Percentiles rank a stretch among this genome's conserved stretches.
These are phyloP conservation scores for Bubo blakistoni DNA, from an alignment of 2,113 vertebrate genomes.

Conservation along the genomic window DNA sequence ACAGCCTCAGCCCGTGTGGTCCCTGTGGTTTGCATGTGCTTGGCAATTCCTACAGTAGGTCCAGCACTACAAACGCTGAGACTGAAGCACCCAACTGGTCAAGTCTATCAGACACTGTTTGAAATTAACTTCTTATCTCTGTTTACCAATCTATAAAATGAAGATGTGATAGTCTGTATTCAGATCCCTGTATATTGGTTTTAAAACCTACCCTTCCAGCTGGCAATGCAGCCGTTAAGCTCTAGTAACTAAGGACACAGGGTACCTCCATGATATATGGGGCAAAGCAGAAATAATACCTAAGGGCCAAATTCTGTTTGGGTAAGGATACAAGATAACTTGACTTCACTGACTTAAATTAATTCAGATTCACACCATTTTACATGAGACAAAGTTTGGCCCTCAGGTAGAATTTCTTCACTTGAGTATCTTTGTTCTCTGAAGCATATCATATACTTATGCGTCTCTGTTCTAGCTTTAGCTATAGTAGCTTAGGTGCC, in stretches of 20 bases:
- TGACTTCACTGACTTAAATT: background rate
- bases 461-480: background rate
- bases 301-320: background rate
- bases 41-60: accelerated
- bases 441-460: accelerated
- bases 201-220: background rate
- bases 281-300: background rate
- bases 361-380: background rate
- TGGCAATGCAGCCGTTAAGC: background rate
- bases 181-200: background rate
- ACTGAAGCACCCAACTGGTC: background rate
- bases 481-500: background rate
- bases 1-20: accelerated
- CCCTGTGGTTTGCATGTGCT: background rate
- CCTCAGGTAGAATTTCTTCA: background rate
- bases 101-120: accelerated
- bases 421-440: background rate
- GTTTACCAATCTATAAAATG: background rate
- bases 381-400: background rate
- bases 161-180: no score
- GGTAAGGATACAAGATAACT: background rate
- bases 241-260: background rate
- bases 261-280: accelerated
- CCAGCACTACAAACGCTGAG: background rate
- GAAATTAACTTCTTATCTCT: background rate